Conservation (phyloP, 1,140 invertebrate species). For the Eubasilissa regina region DNA sequence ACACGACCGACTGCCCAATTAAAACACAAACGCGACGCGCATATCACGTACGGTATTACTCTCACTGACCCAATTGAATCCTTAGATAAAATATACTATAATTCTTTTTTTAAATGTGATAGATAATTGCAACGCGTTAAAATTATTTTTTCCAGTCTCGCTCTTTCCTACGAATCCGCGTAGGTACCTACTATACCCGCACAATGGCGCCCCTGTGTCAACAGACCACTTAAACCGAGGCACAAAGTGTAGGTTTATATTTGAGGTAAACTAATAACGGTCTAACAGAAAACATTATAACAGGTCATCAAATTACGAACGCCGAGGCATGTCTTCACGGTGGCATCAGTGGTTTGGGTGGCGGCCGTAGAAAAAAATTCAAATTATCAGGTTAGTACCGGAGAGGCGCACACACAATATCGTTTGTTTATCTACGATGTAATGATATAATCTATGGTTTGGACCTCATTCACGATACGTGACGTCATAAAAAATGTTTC, state of each 20-base stretch:
- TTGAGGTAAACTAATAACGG: background rate
- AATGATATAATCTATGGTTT: constrained; percentile 59
- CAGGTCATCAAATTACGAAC: constrained; percentile 30
- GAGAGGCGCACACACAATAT: constrained; percentile 43
- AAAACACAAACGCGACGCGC: no score
- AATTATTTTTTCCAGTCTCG: no score
- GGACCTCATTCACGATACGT: constrained; percentile 17
- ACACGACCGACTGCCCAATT: no score
- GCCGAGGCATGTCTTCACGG: constrained; percentile 35
- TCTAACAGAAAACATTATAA: constrained; percentile 10
- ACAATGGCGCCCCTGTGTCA: constrained; percentile 8
- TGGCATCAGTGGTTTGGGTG: constrained; percentile 35
- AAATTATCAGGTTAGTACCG: constrained; percentile 23
- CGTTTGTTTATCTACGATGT: constrained; percentile 56
- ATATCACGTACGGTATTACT: no score
- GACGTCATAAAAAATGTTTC: constrained; percentile 14
- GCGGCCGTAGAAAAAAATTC: constrained; percentile 45
- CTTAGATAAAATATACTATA: no score
- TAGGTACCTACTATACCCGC: background rate
- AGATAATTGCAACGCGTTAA: no score
- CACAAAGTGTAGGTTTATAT: background rate
- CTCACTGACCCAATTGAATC: no score
- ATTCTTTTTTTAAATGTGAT: no score
- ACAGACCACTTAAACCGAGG: background rate
- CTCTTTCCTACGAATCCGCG: no score